Percentiles rank a stretch among this genome's conserved stretches.
Conservation (phyloP, 1,140 invertebrate genomes). For the Bombus fervidus region DNA sequence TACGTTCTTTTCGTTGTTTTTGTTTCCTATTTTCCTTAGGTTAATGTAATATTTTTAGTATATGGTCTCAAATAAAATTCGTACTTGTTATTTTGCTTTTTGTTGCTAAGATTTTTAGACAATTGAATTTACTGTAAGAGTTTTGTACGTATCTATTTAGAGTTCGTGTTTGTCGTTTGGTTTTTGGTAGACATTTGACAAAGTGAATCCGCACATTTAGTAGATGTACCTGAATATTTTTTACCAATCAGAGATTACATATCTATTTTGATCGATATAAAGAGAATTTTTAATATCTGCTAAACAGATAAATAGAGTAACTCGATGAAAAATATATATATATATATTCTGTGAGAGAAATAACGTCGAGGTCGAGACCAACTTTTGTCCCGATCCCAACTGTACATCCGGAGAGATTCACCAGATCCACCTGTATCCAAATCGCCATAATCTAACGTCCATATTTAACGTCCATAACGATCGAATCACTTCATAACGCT, state of each 20-base stretch:
- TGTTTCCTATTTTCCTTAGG: not conserved
- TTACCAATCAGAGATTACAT: not conserved
- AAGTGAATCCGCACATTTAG: not conserved
- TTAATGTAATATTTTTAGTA: not conserved
- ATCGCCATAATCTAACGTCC: constrained; percentile 58
- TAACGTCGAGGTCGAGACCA: constrained; percentile 49
- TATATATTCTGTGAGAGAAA: not conserved
- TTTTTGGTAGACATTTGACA: not conserved
- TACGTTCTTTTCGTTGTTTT: too few species aligned
- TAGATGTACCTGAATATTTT: not conserved
- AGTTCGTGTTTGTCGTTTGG: not conserved
- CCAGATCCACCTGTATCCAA: constrained; percentile 37
- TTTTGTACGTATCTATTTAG: not conserved
- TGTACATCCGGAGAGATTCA: constrained; percentile 26
- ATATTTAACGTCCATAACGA: constrained; percentile 52
- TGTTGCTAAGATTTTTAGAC: not conserved
- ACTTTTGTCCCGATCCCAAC: constrained; percentile 11
- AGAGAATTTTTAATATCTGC: not conserved
- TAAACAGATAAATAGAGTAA: too few species aligned
- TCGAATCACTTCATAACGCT: constrained; percentile 58
- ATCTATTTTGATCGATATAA: not conserved
- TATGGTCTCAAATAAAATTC: not conserved
- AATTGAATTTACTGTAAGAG: not conserved
- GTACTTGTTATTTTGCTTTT: not conserved
- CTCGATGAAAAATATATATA: too few species aligned